These are phyloP conservation scores for Puffinus mauretanicus DNA, from an alignment of 2,113 vertebrate species.

Conservation along the genomic window DNA sequence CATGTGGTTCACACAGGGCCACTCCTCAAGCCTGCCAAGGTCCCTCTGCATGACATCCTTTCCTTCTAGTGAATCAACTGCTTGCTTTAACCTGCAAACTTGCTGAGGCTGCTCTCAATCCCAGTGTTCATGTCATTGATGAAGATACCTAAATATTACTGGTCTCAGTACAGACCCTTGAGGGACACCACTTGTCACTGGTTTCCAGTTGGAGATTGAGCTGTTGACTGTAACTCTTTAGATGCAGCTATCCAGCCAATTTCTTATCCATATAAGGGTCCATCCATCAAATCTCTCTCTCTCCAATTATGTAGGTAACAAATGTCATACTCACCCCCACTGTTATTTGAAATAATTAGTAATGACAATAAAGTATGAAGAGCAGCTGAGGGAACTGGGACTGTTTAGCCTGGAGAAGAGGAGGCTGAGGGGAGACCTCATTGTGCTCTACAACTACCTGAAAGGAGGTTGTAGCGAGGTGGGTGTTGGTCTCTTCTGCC, in stretches of 20 bases:
- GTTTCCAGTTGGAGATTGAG: not conserved
- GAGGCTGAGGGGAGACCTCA: no score
- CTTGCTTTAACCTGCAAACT: not conserved
- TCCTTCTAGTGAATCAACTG: not conserved
- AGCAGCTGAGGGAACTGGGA: no score
- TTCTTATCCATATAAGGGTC: not conserved
- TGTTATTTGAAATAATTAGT: no score
- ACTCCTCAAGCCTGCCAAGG: not conserved
- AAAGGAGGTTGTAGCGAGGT: no score
- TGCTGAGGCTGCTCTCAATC: not conserved
- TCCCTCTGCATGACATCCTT: not conserved
- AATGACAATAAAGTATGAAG: not conserved
- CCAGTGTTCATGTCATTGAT: not conserved
- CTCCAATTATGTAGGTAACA: not conserved
- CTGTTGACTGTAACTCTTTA: not conserved
- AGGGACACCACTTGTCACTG: not conserved
- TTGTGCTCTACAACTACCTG: no score
- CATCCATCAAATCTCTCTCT: not conserved
- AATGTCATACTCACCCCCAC: no score
- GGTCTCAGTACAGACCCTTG: not conserved
- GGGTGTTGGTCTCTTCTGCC: no score
- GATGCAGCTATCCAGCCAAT: not conserved
- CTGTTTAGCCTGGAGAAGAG: no score
- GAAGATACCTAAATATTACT: not conserved
- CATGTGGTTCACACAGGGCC: accelerated